phyloP scores from a whole-genome alignment of 2,888 invertebrate species.

The Selenia dentaria region DNA sequence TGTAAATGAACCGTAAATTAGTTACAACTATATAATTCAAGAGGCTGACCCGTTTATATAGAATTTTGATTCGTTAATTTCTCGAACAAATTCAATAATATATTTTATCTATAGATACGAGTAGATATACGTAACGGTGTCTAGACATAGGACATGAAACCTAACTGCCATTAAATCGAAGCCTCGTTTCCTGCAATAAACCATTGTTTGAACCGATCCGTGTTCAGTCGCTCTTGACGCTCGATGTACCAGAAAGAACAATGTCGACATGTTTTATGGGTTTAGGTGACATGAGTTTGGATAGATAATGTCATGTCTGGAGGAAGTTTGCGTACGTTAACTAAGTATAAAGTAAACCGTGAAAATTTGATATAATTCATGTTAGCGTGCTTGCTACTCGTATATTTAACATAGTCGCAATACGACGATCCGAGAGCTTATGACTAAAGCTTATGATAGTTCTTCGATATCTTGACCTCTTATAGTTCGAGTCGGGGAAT shows the following conservation, averaged over 20 bases:
- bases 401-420: too few species aligned
- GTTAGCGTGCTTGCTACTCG: too few species aligned
- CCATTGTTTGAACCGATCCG: constrained; percentile 44
- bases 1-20: too few species aligned
- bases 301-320: constrained; percentile 9
- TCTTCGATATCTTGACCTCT: too few species aligned
- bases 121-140: background rate
- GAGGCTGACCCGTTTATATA: too few species aligned
- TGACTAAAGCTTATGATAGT: too few species aligned
- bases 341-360: too few species aligned
- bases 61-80: constrained; percentile 1
- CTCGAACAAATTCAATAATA: background rate
- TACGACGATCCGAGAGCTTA: too few species aligned
- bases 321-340: constrained; percentile 4
- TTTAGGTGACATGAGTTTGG: constrained; percentile 33
- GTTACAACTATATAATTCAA: too few species aligned
- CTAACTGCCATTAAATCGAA: constrained; percentile 34
- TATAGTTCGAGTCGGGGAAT: too few species aligned
- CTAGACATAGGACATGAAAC: constrained; percentile 2
- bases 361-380: too few species aligned
- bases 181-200: constrained; percentile 53
- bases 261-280: constrained; percentile 46
- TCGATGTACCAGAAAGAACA: constrained; percentile 55
- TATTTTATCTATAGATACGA: background rate
- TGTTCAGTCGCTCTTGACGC: constrained; percentile 30